phyloP scores from a whole-genome alignment of 92 coral and sea anemone genomes.

The Parazoanthus atlanticus region DNA sequence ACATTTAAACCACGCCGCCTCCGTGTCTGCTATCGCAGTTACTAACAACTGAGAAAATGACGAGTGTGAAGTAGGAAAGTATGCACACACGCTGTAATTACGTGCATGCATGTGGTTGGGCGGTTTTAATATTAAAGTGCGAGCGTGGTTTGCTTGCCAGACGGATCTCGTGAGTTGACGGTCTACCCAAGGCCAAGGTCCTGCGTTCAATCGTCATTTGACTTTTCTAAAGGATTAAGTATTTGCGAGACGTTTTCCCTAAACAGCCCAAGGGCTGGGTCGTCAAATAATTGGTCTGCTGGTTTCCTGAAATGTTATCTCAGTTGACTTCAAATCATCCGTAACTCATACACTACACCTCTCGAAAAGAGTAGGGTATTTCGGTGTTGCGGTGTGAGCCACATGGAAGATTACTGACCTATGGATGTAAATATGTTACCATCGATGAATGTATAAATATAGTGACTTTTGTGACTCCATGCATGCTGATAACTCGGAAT shows the following conservation, averaged over 20 bases:
- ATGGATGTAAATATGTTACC: too few species aligned
- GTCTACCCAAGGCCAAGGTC: neutral
- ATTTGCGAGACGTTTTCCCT: too few species aligned
- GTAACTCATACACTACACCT: neutral
- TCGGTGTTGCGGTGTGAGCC: neutral
- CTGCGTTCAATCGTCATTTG: neutral
- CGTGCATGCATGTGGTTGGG: neutral
- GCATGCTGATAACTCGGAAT: too few species aligned
- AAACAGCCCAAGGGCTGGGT: neutral
- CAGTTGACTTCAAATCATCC: neutral
- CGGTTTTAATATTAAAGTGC: neutral
- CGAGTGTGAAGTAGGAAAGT: neutral
- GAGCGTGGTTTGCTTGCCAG: neutral
- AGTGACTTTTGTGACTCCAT: too few species aligned
- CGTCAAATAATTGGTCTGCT: neutral
- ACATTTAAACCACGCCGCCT: conserved; percentile 7
- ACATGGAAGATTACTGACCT: too few species aligned
- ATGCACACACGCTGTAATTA: neutral
- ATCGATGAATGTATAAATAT: too few species aligned
- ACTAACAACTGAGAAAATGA: neutral
- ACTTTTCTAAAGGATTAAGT: too few species aligned
- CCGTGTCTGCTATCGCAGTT: neutral
- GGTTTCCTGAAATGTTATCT: neutral
- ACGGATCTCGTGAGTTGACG: neutral
- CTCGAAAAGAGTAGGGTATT: neutral